phyloP scores from a whole-genome alignment of 2,888 invertebrate genomes.

The Clepsis dumicolana region DNA sequence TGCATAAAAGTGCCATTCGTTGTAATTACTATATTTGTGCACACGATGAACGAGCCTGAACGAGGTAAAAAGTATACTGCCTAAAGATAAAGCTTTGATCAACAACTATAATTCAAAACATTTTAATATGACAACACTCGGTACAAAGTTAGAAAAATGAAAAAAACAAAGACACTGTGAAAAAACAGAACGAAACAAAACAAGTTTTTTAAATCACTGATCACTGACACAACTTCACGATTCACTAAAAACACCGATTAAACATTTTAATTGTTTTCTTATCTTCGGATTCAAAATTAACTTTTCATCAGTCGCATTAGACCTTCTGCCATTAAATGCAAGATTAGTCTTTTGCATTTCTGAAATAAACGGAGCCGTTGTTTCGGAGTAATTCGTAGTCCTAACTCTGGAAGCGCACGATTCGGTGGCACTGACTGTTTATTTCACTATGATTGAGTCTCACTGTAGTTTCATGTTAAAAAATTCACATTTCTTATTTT shows the following conservation, averaged over 20 bases:
- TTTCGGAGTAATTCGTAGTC: too few relatives aligned
- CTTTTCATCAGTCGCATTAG: background rate
- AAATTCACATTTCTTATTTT: too few relatives aligned
- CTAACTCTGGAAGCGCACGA: too few relatives aligned
- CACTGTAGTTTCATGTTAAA: too few relatives aligned
- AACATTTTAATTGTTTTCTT: conserved; percentile 3
- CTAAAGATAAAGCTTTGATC: background rate
- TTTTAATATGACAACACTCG: conserved; percentile 21
- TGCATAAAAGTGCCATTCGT: conserved; percentile 15
- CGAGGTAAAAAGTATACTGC: background rate
- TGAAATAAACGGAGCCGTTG: too few relatives aligned
- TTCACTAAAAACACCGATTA: conserved; percentile 1
- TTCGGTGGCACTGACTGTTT: too few relatives aligned
- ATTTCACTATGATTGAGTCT: too few relatives aligned
- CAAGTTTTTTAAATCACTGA: background rate
- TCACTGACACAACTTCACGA: conserved; percentile 12
- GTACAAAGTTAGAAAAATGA: conserved; percentile 31
- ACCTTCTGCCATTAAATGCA: background rate
- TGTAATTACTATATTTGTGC: background rate
- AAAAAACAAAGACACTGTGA: conserved; percentile 6
- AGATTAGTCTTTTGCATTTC: background rate
- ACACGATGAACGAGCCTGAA: background rate
- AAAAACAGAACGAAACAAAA: conserved; percentile 2
- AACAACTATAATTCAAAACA: background rate
- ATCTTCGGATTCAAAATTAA: background rate